Conservation (phyloP, 2,888 invertebrate species). For the Tetropium fuscum region DNA sequence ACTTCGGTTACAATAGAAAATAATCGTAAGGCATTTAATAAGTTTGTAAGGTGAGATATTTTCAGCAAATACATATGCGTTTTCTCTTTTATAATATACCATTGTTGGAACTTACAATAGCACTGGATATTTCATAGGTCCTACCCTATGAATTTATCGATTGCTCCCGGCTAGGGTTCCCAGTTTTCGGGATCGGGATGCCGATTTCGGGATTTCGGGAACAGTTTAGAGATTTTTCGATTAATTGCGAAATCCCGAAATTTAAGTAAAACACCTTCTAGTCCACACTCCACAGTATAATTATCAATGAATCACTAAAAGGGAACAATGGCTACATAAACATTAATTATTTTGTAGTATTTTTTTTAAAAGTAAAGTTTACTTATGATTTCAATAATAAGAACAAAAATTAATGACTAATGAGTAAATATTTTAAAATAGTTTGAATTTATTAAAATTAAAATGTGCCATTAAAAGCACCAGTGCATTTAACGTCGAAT, state of each 20-base stretch:
- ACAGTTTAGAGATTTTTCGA: neutral
- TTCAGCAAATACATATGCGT: too few relatives aligned
- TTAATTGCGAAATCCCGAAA: neutral
- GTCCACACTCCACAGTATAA: neutral
- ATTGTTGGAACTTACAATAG: neutral
- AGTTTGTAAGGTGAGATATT: too few relatives aligned
- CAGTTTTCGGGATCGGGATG: neutral
- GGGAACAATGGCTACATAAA: too few relatives aligned
- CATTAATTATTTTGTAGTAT: too few relatives aligned
- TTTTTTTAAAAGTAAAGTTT: too few relatives aligned
- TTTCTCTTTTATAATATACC: neutral
- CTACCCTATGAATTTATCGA: neutral
- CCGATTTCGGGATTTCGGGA: neutral
- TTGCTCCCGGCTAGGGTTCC: neutral
- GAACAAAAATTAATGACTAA: slow-evolving; percentile 2
- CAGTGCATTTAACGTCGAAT: slow-evolving; percentile 7
- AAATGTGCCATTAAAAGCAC: slow-evolving; percentile 15
- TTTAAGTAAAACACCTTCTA: neutral
- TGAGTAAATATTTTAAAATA: slow-evolving; percentile 1
- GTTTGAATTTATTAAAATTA: slow-evolving; percentile 5
- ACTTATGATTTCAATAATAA: neutral
- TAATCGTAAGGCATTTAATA: too few relatives aligned
- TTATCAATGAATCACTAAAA: neutral
- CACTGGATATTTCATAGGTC: neutral
- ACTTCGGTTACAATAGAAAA: too few relatives aligned